phyloP scores from a whole-genome alignment of 2,113 vertebrate species.

The Anguilla rostrata region DNA sequence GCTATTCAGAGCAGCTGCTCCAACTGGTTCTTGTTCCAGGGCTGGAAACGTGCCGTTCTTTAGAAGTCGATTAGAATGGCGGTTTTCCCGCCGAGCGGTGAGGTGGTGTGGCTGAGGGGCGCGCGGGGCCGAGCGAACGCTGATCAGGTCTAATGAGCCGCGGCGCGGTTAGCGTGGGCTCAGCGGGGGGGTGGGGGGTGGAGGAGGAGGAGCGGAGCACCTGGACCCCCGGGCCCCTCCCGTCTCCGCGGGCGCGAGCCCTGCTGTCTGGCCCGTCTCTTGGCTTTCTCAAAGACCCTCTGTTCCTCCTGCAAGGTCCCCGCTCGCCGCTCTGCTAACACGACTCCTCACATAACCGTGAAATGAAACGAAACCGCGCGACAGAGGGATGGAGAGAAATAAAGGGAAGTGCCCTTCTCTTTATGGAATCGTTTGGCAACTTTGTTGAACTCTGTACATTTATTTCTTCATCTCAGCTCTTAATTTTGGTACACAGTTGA shows the following conservation, averaged over 20 bases:
- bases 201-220: neutral
- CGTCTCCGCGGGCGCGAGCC: constrained; percentile 26
- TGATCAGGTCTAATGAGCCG: neutral
- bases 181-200: neutral
- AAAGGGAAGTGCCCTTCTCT: neutral
- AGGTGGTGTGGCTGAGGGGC: neutral
- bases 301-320: constrained; percentile 50
- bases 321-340: constrained; percentile 45
- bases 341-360: constrained; percentile 46
- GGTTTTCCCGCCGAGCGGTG: neutral
- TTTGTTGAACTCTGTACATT: neutral
- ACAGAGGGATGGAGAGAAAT: constrained; percentile 40
- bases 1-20: neutral
- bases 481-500: neutral
- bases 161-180: neutral
- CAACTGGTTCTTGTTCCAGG: neutral
- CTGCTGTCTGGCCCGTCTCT: constrained; percentile 38
- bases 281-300: constrained; percentile 46
- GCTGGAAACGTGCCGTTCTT: neutral
- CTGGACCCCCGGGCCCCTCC: constrained; percentile 18
- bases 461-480: neutral
- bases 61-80: neutral
- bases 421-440: neutral
- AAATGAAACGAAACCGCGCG: constrained; percentile 53
- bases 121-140: neutral